Percentiles rank a stretch among this genome's conserved stretches.
Conservation (phyloP, 2,888 invertebrate genomes). For the Diarsia rubi region DNA sequence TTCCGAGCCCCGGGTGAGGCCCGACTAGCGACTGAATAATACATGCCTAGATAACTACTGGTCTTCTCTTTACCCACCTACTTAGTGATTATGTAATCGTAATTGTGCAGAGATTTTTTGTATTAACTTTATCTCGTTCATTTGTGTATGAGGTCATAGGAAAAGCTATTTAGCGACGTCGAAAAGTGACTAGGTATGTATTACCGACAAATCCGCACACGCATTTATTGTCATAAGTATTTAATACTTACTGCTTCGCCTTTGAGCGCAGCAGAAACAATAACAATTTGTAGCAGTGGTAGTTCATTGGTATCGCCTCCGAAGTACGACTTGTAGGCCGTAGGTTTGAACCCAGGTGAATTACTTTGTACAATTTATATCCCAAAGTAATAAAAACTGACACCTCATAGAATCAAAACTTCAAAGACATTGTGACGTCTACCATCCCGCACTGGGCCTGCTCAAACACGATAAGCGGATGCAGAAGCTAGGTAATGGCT, state of each 20-base stretch:
- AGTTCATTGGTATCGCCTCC: not conserved
- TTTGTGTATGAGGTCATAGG: not conserved
- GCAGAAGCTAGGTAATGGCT: too few species aligned
- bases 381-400: not conserved
- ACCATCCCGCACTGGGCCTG: not conserved
- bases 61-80: constrained; percentile 7
- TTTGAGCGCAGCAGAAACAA: not conserved
- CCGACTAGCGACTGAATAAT: constrained; percentile 48
- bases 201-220: not conserved
- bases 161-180: not conserved
- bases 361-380: not conserved
- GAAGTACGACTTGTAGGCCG: not conserved
- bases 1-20: not conserved
- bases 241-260: not conserved
- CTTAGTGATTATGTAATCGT: constrained; percentile 6
- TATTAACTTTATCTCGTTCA: not conserved
- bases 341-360: not conserved
- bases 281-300: not conserved
- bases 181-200: not conserved
- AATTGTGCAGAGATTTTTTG: not conserved
- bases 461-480: too few species aligned
- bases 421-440: not conserved
- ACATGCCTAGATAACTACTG: constrained; percentile 47
- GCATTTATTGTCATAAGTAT: not conserved
- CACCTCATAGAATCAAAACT: not conserved